Base-by-base conservation (phyloP, 2,797 vertebrate species). In the Sebastiscus albofasciatus region DNA sequence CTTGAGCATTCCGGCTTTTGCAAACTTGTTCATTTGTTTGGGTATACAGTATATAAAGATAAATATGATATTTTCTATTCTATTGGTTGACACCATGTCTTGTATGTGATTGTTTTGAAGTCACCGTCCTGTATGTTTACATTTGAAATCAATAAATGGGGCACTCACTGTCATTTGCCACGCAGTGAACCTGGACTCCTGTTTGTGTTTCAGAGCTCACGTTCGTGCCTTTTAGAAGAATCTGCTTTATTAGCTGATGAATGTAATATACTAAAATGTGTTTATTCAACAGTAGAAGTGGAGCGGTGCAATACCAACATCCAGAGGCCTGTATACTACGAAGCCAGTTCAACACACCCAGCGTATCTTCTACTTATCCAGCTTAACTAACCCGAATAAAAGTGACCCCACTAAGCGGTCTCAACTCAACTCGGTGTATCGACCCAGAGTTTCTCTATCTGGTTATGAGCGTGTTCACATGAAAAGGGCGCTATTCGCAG, bases 91-190 rank as follows among this genome's bases (percentile, higher is more conserved):
- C 89, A 91, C 87, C 80, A 86, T 93, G 94, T 95, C 89, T 89
- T 88, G 92, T 94, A 89, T 93, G 94, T 94, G 91, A 92, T 94
- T 90, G 94, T 95, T 96, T 95, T 84, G 82, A 90, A 89, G 92
- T 96, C 95, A 93, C 92, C 65, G 94, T 96, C 93, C 92, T 93
- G 94, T 94, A 93, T 93, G 94, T 96, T 96, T 96, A 96, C 94
- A 94, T 95, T 93, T 92, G 71, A 90, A 90, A 93, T 81, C 60
- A 94, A 96, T 95, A 96, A 96, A 96, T 81, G 60, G 80, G 80
- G 72, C 88, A 80, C 79, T 88, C 79, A 83, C 89, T 89, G 88
- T 85, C 66, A 87, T 87, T 83, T 84, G 78, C 74, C 80, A 77
- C 86, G 82, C 84, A 72, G 52, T 87, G 72, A 77, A 49, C 61